Conservation (phyloP, 1,140 invertebrate species). For the Lycorma delicatula region DNA sequence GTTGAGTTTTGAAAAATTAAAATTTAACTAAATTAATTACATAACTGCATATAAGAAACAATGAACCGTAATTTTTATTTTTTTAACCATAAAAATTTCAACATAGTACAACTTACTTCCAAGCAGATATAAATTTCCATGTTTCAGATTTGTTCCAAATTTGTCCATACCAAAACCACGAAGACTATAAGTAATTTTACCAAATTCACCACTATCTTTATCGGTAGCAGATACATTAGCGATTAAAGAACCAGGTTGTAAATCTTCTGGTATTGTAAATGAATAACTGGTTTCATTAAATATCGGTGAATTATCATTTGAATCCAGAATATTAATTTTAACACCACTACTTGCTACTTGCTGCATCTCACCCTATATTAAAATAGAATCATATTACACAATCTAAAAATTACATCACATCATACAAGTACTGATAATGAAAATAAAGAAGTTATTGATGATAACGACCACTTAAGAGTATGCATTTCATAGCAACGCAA, state of each 20-base stretch:
- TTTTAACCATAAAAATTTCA: no score
- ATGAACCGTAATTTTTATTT: no score
- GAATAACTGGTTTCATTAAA: slow-evolving; percentile 56
- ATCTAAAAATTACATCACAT: no score
- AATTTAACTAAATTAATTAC: no score
- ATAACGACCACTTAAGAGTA: no score
- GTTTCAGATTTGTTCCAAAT: slow-evolving; percentile 51
- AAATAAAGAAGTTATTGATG: no score
- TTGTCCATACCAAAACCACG: slow-evolving; percentile 67
- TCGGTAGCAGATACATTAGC: slow-evolving; percentile 58
- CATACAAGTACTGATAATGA: no score
- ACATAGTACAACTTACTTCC: slow-evolving; percentile 35
- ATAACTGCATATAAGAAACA: no score
- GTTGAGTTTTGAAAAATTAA: no score
- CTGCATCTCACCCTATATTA: slow-evolving; percentile 22
- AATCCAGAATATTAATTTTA: slow-evolving; percentile 61
- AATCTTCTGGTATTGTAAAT: slow-evolving; percentile 55
- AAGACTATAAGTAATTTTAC: slow-evolving; percentile 58
- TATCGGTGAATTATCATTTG: slow-evolving; percentile 71
- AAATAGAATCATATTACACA: not conserved
- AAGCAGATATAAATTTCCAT: slow-evolving; percentile 56
- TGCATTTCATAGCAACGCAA: no score
- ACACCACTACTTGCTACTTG: slow-evolving; percentile 56
- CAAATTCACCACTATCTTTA: slow-evolving; percentile 58
- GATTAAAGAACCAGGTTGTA: slow-evolving; percentile 48